phyloP scores from a whole-genome alignment of 1,140 invertebrate genomes.

The Metaphire vulgaris region DNA sequence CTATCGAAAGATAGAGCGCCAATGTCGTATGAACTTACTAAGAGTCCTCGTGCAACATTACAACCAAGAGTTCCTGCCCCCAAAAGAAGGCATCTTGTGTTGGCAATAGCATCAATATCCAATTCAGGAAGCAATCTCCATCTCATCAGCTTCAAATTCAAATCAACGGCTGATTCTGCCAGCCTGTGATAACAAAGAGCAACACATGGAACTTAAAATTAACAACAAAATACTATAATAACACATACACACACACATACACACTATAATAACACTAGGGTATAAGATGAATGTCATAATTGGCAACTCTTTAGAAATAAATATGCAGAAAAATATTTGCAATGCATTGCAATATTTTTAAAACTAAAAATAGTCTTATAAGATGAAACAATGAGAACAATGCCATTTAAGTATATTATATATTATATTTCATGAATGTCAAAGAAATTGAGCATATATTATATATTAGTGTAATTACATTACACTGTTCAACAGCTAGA shows the following conservation, averaged over 20 bases:
- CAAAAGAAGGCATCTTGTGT: constrained; percentile 78
- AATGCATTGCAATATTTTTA: not conserved
- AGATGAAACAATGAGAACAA: no score
- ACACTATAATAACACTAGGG: no score
- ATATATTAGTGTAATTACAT: no score
- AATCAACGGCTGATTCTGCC: constrained; percentile 76
- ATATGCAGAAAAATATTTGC: not conserved
- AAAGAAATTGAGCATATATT: no score
- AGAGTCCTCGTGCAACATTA: constrained; percentile 79
- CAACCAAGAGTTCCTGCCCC: constrained; percentile 96
- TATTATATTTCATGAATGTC: no score
- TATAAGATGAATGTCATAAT: not conserved
- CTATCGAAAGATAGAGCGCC: no score
- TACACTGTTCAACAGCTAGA: no score
- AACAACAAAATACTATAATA: constrained; percentile 14
- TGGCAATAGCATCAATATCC: constrained; percentile 72
- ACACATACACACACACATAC: no score
- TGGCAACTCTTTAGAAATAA: constrained; percentile 30
- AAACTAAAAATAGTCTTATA: no score
- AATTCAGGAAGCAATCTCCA: constrained; percentile 89
- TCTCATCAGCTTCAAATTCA: constrained; percentile 96
- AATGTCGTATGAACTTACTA: constrained; percentile 57
- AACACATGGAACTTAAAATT: not conserved
- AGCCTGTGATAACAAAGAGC: constrained; percentile 57
- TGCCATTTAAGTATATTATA: no score